Conservation (phyloP, 1,140 invertebrate genomes). For the Caenorhabditis latens region DNA sequence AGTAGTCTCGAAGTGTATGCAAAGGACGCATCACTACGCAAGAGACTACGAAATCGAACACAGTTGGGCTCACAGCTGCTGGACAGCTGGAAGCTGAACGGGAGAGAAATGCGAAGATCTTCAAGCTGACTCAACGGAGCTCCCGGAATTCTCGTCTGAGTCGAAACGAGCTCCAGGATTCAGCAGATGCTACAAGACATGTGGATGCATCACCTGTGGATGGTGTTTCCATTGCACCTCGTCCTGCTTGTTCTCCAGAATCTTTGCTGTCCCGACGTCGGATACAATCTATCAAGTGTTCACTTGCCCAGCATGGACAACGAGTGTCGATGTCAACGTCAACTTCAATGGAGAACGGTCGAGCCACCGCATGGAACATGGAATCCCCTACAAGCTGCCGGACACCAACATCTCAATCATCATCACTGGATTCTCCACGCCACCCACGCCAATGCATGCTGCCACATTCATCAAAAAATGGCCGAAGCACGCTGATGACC, state of each 20-base stretch:
- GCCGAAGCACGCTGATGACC: not conserved
- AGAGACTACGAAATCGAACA: not conserved
- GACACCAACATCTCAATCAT: not conserved
- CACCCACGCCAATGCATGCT: not conserved
- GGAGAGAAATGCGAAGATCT: not conserved
- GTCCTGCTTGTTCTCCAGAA: not conserved
- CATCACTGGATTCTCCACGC: not conserved
- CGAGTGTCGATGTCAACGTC: not conserved
- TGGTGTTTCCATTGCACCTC: not conserved
- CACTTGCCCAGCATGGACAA: not conserved
- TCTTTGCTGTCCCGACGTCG: no score
- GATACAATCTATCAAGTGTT: not conserved
- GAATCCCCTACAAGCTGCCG: not conserved
- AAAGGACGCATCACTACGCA: not conserved
- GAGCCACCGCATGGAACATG: not conserved
- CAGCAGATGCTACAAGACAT: not conserved
- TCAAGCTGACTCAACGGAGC: no score
- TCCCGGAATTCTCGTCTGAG: no score
- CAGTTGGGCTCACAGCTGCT: no score
- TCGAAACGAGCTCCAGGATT: not conserved
- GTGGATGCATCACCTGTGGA: not conserved
- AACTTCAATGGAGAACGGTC: not conserved
- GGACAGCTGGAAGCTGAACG: no score
- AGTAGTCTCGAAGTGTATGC: not conserved
- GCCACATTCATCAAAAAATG: not conserved